Base-by-base conservation (phyloP, 2,888 invertebrate species). In the Troilus luridus region DNA sequence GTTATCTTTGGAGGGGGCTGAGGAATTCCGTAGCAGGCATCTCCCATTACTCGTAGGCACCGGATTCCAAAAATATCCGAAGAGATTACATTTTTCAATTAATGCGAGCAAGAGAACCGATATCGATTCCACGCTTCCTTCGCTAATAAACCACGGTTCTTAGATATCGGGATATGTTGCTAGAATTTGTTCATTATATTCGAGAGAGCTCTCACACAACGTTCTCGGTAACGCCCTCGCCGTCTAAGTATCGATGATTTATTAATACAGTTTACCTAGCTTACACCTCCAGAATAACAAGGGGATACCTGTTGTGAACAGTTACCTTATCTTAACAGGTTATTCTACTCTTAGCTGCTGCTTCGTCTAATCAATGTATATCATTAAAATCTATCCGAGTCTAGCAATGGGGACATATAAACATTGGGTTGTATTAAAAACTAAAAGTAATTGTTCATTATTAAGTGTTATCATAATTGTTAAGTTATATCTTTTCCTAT, bases 31-130 rank as follows among this genome's bases (percentile, higher is more conserved):
- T n/a, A 0, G 81, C 21, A 21, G 81, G 81, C 10, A 85, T 56
- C n/a, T n/a, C 85, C 11, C 17, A 56, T 56, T 5, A 85, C 85
- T 85, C n/a, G 14, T 85, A 21, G 12, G 54, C 27, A 56, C n/a
- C 12, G 85, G 56, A 85, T 85, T 58, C 85, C 85, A 85, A 85
- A 56, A 85, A 56, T 56, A 11, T 12, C 11, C 11, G 72, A n/a
- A n/a, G 56, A 85, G 56, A 58, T 58, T n/a, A 58, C 56, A 56
- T 58, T 85, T 85, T 85, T 85, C 85, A 54, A 58, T 85, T 58
- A 77, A 67, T 41, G 72, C 41, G 41, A 8, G 72, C 41, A 77
- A 19, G 17, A 17, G 72, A 77, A 77, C 41, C 72, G 72, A 77
- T 77, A 77, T 77, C 11, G 72, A 77, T 17, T 41, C 72, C 0